These are phyloP conservation scores for Pentalonia nigronervosa DNA, from an alignment of 1,140 invertebrate species.

Conservation along the genomic window DNA sequence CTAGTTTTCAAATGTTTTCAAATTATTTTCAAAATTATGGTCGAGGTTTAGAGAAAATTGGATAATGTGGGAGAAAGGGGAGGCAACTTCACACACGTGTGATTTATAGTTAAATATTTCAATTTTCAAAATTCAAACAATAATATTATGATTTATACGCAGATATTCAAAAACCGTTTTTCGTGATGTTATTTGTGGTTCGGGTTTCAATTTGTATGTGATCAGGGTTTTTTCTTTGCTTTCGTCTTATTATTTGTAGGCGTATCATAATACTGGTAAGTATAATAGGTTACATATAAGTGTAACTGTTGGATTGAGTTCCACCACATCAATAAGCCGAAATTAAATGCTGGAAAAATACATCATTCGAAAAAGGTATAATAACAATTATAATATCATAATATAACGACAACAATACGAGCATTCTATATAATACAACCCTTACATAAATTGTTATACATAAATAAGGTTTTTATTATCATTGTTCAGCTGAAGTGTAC, in stretches of 20 bases:
- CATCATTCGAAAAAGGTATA: conserved; percentile 5
- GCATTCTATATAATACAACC: not conserved
- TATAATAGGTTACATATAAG: not conserved
- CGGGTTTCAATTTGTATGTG: not conserved
- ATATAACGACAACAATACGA: not conserved
- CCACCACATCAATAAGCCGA: not conserved
- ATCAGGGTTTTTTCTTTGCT: not conserved
- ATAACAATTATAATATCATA: not conserved
- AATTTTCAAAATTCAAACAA: not conserved
- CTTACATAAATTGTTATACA: not conserved
- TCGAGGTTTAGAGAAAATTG: too few species aligned
- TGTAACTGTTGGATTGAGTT: not conserved
- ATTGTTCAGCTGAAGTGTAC: not conserved
- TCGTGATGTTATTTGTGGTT: not conserved
- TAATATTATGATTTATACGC: not conserved
- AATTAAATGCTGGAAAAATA: conserved; percentile 46
- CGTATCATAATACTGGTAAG: not conserved
- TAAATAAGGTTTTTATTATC: not conserved
- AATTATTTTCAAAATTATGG: too few species aligned
- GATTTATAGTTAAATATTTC: not conserved
- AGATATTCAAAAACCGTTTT: not conserved
- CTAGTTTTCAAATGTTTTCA: too few species aligned
- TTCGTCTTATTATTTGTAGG: not conserved
- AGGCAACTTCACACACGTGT: too few species aligned
- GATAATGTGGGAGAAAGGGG: too few species aligned